Percentiles rank a stretch among this genome's conserved stretches.
phyloP scores from a whole-genome alignment of 2,113 vertebrate species.

The Megaptera novaeangliae region DNA sequence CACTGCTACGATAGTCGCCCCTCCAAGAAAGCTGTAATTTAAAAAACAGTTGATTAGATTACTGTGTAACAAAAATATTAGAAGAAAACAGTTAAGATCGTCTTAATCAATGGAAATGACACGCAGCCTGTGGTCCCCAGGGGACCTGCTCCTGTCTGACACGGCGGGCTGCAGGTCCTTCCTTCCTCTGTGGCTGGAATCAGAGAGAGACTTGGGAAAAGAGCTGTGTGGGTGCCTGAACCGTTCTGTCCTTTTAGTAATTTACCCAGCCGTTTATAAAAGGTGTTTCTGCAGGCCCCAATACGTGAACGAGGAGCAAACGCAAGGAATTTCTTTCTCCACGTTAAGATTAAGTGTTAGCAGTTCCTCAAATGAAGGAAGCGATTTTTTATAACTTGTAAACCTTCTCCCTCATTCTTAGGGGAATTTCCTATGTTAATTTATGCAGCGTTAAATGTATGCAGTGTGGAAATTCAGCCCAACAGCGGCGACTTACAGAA shows the following conservation, averaged over 20 bases:
- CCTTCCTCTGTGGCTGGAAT: neutral
- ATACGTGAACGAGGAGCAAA: neutral
- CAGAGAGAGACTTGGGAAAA: neutral
- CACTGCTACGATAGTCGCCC: neutral
- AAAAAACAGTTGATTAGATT: neutral
- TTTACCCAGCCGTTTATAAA: neutral
- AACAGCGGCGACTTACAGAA: constrained; percentile 34
- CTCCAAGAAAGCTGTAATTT: neutral
- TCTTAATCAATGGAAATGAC: constrained; percentile 36
- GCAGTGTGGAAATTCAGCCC: constrained; percentile 71
- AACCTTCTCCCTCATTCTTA: constrained; percentile 52
- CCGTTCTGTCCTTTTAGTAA: neutral
- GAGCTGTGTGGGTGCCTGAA: neutral
- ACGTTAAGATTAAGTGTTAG: constrained; percentile 60
- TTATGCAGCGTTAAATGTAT: constrained; percentile 64
- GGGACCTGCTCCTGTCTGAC: neutral
- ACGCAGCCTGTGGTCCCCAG: neutral
- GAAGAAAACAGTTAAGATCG: neutral
- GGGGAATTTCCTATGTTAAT: constrained; percentile 72
- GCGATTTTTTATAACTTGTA: constrained; percentile 46
- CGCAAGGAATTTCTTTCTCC: constrained; percentile 45
- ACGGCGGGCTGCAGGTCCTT: neutral
- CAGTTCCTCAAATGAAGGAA: constrained; percentile 60
- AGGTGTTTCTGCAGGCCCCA: constrained; percentile 20
- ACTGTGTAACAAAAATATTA: constrained; percentile 22